Conservation (phyloP, 1,140 invertebrate species). For the Intoshia linei region DNA sequence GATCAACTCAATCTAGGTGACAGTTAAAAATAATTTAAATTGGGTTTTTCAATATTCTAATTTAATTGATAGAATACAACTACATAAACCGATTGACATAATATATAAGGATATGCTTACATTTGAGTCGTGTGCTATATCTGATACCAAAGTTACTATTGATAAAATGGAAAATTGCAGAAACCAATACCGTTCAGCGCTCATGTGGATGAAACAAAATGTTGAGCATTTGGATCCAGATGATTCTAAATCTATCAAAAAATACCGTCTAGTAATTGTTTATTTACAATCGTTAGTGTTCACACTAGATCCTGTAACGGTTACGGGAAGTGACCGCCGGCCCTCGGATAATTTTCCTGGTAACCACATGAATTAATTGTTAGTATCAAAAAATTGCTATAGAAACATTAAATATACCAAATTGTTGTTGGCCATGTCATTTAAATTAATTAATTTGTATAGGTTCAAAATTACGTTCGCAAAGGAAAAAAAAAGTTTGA, state of each 20-base stretch:
- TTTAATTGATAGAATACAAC: constrained; percentile 30
- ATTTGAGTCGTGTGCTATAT: constrained; percentile 59
- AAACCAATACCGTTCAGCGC: constrained; percentile 64
- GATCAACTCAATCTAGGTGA: no score
- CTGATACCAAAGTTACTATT: constrained; percentile 58
- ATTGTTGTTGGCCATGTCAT: no score
- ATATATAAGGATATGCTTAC: constrained; percentile 82
- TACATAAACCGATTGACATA: constrained; percentile 48
- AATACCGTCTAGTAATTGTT: no score
- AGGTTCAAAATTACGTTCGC: constrained; percentile 34
- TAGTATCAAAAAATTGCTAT: neutral
- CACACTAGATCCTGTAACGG: neutral
- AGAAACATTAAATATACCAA: no score
- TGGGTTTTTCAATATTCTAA: no score
- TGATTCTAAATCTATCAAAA: constrained; percentile 63
- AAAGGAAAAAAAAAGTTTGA: constrained; percentile 58
- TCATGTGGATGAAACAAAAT: constrained; percentile 94
- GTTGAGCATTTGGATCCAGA: constrained; percentile 82
- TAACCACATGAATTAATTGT: neutral
- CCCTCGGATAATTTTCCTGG: neutral
- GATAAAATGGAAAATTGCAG: constrained; percentile 64
- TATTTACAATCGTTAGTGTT: constrained; percentile 36
- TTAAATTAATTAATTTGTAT: neutral
- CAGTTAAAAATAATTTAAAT: no score
- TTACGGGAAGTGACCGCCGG: neutral